Evolutionary conservation across 1,140 invertebrate genomes (phyloP), one percentile per base, ranked within the genome.

Genomic region (Aphelinus atriplicis): DNA sequence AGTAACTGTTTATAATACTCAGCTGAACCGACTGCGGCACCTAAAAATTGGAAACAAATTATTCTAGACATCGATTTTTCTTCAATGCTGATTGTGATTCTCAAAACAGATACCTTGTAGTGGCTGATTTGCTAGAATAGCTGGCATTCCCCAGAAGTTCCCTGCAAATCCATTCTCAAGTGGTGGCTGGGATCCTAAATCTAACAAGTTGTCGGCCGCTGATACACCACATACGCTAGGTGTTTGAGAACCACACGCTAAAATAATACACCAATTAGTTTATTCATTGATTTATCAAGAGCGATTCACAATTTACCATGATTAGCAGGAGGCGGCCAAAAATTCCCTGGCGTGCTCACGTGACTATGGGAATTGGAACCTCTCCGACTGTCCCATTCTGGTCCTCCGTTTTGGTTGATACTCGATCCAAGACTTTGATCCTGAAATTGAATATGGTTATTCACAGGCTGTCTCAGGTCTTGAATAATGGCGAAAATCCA

Each of bases 1-100:
- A 90, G 77, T 71, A 90, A 76, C 57, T 88, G 87, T 64, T 83
- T 81, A 79, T 86, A 85, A 73, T 84, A 85, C 68, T 85, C 85
- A 2, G 68, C 63, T 58, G 74, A 71, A 7, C 68, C 74, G n/a
- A 53, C 53, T 1, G 7, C 47, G 47, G 62, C 50, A 5, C 67
- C 73, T 63, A 51, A 4, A 26, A 4, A 26, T 60, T 47, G 46
- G 58, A 57, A 62, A 58, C 48, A 53, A 56, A 65, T 56, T 77
- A 56, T 66, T 82, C 43, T 51, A 2, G 6, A 26, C 26, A 53
- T 10, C 26, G 26, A 9, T 58, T 65, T 65, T 50, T 50, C 3
- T 50, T 65, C 48, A 65, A 65, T 7, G 10, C 55, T n/a, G 26
- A 26, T 26, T 26, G 26, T 26, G 26, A 26, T 26, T 26, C 26